These are phyloP conservation scores for Caenorhabditis afra DNA, from an alignment of 2,888 invertebrate genomes.

Conservation along the genomic window DNA sequence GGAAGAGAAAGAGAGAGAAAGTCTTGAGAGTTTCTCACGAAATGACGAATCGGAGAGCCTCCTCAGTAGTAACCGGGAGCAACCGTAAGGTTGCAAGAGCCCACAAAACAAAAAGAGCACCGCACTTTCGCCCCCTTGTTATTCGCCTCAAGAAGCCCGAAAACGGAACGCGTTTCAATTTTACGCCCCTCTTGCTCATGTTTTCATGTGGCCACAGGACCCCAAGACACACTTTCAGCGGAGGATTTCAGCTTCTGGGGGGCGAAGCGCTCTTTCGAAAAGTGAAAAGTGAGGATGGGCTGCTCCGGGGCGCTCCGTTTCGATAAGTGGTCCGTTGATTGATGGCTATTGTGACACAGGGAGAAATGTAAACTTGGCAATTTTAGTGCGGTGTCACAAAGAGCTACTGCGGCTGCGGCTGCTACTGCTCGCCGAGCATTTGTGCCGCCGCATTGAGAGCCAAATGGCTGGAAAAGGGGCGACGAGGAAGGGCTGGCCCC, in stretches of 20 bases:
- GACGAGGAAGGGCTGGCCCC: no score
- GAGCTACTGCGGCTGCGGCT: no score
- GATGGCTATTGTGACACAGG: slow-evolving; percentile 34
- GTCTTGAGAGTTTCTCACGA: slow-evolving; percentile 11
- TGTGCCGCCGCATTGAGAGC: neutral
- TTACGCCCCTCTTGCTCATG: no score
- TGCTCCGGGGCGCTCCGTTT: neutral
- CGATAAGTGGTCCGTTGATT: slow-evolving; percentile 23
- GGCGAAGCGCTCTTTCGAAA: no score
- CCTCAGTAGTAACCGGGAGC: slow-evolving; percentile 9
- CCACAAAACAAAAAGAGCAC: neutral
- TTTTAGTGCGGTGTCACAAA: slow-evolving; percentile 1
- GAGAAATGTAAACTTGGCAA: neutral
- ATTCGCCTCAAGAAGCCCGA: no score
- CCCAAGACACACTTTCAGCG: no score
- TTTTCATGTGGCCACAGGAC: no score
- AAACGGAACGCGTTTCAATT: slow-evolving; percentile 3
- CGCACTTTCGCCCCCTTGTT: slow-evolving; percentile 6
- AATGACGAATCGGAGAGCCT: slow-evolving; percentile 10
- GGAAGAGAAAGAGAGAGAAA: neutral
- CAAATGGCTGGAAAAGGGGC: slow-evolving; percentile 10
- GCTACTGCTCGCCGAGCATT: neutral
- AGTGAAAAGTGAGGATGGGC: neutral
- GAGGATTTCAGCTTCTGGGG: no score
- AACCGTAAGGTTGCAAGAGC: slow-evolving; percentile 7